Base-by-base conservation (phyloP, 2,888 invertebrate genomes). In the Apomyelois bistriatella region DNA sequence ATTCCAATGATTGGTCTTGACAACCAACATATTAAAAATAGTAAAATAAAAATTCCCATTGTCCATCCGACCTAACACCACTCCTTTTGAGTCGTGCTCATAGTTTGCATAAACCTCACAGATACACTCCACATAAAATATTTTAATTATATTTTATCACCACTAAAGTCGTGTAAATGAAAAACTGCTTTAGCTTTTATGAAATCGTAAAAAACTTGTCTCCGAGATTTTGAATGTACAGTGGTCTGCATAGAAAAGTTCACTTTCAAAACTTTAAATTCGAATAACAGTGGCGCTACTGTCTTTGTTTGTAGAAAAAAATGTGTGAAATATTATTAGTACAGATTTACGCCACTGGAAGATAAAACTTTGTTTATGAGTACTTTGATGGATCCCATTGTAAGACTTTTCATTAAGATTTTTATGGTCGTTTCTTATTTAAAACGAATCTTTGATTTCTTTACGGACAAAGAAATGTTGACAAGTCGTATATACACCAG, bases 71-170 rank as follows among this genome's bases (percentile, higher is more conserved):
- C 80, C 59, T 78, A 58, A 66, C 35, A 52, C 9, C 70, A 79
- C 74, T 84, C 77, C 79, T 77, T 70, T 69, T 66, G 74, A 65
- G 68, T 78, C 36, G 72, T 13, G 46, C 46, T 35, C 43, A 43
- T n/a, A 13, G 72, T 70, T 67, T 80, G 79, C 82, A 76, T 85
- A 85, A 86, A 82, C 73, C 80, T 72, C 78, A 70, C 79, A 86
- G 85, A 86, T 85, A 85, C 79, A 76, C 69, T 66, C 69, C 69
- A 81, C 83, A 85, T 87, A 88, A 89, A 90, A 89, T 90, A 90
- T 90, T 90, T 89, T 90, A 90, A 90, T 90, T 90, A 90, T 89
- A 88, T 88, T 90, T 90, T 89, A 90, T 82, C 74, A 76, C 82
- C 82, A 86, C 88, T 89, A 88, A 87, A 88, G 79, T 79, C 74